phyloP scores from a whole-genome alignment of 2,888 invertebrate species.

The Meghimatium bilineatum region DNA sequence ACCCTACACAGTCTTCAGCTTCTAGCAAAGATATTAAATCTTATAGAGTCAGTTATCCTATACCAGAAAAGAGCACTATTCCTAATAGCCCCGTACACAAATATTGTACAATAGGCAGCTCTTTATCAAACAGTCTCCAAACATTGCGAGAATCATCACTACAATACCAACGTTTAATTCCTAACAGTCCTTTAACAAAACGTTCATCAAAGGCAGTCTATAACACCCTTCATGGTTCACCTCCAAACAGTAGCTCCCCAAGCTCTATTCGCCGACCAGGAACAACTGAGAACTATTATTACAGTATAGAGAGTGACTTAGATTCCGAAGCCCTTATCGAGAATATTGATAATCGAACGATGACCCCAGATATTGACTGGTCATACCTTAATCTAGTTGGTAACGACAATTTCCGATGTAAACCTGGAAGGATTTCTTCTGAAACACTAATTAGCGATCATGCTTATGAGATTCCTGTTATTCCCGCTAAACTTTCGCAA shows the following conservation, averaged over 20 bases:
- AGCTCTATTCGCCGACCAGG: background rate
- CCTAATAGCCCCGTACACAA: background rate
- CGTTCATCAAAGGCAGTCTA: slow-evolving; percentile 7
- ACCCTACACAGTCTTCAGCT: no score
- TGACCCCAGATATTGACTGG: slow-evolving; percentile 45
- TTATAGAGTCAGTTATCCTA: background rate
- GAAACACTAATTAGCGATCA: background rate
- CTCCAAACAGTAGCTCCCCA: background rate
- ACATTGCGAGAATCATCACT: background rate
- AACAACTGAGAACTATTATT: slow-evolving; percentile 10
- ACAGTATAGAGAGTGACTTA: slow-evolving; percentile 8
- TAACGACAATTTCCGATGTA: background rate
- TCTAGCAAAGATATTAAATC: background rate
- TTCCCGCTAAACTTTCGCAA: background rate
- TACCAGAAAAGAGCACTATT: background rate
- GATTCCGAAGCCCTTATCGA: slow-evolving; percentile 25
- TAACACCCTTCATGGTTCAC: slow-evolving; percentile 11
- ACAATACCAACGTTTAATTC: background rate
- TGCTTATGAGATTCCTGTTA: background rate
- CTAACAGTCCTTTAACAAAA: background rate
- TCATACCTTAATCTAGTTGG: slow-evolving; percentile 42
- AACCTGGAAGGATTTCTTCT: no score
- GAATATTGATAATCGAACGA: slow-evolving; percentile 9
- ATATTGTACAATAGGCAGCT: background rate
- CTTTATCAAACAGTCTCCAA: background rate